A percentile compares a stretch with the other conserved stretches of the same genome.
phyloP scores from a whole-genome alignment of 2,888 invertebrate genomes.

The Platypus cylindrus region DNA sequence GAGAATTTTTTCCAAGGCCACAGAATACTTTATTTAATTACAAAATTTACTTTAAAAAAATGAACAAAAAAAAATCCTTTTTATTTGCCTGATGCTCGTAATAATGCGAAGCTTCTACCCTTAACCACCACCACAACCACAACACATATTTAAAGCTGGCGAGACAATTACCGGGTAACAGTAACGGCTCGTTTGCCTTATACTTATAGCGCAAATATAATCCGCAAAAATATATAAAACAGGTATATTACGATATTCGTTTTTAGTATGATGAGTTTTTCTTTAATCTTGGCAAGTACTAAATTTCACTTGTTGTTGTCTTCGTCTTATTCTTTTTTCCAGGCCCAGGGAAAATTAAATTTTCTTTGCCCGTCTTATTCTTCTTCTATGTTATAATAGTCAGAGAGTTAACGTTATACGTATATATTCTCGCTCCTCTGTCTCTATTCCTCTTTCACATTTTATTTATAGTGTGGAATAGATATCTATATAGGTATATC shows the following conservation, averaged over 20 bases:
- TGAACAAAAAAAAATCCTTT: slow-evolving; percentile 11
- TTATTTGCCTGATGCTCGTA: too few relatives aligned
- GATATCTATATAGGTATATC: too few relatives aligned
- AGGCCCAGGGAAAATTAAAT: slow-evolving; percentile 33
- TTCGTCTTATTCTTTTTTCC: too few relatives aligned
- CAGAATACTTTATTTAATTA: too few relatives aligned
- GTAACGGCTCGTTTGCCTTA: slow-evolving; percentile 10
- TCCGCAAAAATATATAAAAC: slow-evolving; percentile 34
- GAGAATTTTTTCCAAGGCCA: too few relatives aligned
- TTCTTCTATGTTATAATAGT: too few relatives aligned
- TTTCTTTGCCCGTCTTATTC: slow-evolving; percentile 2
- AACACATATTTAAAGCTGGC: slow-evolving; percentile 16
- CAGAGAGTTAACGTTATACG: too few relatives aligned
- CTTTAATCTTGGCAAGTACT: slow-evolving; percentile 34
- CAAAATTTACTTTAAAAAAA: too few relatives aligned
- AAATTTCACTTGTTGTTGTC: slow-evolving; percentile 32
- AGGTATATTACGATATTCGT: slow-evolving; percentile 33
- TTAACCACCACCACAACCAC: slow-evolving; percentile 12
- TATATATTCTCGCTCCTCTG: too few relatives aligned
- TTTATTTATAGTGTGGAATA: too few relatives aligned
- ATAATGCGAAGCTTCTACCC: slow-evolving; percentile 9
- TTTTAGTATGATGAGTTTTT: slow-evolving; percentile 34
- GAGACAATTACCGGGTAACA: slow-evolving; percentile 13
- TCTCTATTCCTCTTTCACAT: too few relatives aligned
- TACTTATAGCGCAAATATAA: slow-evolving; percentile 22